These are phyloP conservation scores for Gymnosoma rotundatum DNA, from an alignment of 2,888 invertebrate genomes.

Conservation along the genomic window DNA sequence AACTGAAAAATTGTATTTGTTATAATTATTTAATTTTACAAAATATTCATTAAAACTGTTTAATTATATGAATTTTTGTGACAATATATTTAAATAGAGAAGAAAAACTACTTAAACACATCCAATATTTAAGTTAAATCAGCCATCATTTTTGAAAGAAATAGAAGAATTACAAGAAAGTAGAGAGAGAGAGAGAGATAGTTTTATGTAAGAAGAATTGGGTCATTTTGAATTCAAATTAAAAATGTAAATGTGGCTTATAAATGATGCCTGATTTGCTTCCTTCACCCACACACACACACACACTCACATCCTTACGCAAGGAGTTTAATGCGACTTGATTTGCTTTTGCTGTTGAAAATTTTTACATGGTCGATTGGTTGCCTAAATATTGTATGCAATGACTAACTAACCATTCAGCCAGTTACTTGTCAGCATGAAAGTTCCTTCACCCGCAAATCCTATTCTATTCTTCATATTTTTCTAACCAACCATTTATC, in stretches of 20 bases:
- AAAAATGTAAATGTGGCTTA: conserved; percentile 55
- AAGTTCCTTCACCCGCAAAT: background rate
- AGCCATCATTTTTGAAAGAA: background rate
- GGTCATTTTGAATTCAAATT: conserved; percentile 59
- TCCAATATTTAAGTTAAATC: background rate
- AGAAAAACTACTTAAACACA: background rate
- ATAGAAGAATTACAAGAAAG: background rate
- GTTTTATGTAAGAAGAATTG: background rate
- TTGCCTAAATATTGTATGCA: conserved; percentile 19
- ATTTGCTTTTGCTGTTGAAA: background rate
- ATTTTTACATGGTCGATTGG: conserved; percentile 55
- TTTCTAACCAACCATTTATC: conserved; percentile 6
- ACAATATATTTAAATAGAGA: no score
- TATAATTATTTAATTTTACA: no score
- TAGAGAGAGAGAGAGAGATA: no score
- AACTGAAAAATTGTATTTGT: no score
- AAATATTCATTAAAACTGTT: no score
- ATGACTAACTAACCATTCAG: conserved; percentile 17
- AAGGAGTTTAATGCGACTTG: no score
- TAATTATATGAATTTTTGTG: no score
- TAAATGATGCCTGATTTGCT: conserved; percentile 54
- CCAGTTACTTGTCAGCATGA: conserved; percentile 24
- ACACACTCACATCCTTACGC: background rate
- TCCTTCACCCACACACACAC: conserved; percentile 12
- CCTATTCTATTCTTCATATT: background rate